Evolutionary conservation across 2,797 vertebrate genomes (phyloP), one percentile per base, ranked within the genome.

Genomic region (Nothura maculosa): DNA sequence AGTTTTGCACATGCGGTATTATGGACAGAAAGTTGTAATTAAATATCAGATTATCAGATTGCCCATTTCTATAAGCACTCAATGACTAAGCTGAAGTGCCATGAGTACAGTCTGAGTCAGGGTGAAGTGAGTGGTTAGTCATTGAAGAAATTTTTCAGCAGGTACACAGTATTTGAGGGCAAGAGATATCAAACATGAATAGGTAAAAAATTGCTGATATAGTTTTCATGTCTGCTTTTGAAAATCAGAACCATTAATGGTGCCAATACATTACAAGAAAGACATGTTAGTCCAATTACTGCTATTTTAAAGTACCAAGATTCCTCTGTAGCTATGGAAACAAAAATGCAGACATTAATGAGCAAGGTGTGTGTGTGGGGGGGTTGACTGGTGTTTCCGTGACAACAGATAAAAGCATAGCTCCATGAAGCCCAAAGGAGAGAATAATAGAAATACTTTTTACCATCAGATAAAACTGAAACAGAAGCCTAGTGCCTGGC

Each of bases 321-420:
- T 88, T 96, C 93, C 94, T 93, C 94, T 82, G 98, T 98, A 97
- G 88, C 98, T 95, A 98, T 98, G 97, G 98, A 96, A 98, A 98
- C 98, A 95, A 89, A 97, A 94, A 97, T 92, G 97, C 91, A 95
- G 95, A 97, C 96, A 95, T 94, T 95, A 96, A 96, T 93, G 89
- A 96, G 90, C 89, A 86, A 87, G 70, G 40, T 40, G 40, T 40
- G 40, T 40, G 40, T 14, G 45, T 20, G 10, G 79, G 52, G 28
- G 50, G 92, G 73, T 34, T 93, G 96, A 87, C 89, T 89, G 89
- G 93, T 87, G 98, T 98, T 97, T 96, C 97, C 97, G 94, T 98
- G 97, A 92, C 96, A 91, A 98, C 97, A 75, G 84, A 94, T 94
- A 85, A 95, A 95, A 97, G 84, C 76, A 91, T 38, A 90, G 86